Base-by-base conservation (phyloP, 2,888 invertebrate species). In the Choristoneura rosaceana region DNA sequence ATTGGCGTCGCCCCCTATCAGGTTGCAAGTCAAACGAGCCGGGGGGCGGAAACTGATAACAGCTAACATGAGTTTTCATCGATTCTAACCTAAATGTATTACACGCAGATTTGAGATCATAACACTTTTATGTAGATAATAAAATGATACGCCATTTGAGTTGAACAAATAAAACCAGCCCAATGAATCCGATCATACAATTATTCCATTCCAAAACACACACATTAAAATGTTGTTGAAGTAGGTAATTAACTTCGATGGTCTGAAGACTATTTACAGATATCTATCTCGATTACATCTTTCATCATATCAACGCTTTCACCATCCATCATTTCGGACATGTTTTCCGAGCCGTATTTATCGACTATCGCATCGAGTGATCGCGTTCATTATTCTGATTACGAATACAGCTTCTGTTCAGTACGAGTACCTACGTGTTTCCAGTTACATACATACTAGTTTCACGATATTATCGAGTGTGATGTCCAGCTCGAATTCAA, bases 21-120 rank as follows among this genome's bases (percentile, higher is more conserved):
- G 89, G 90, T 93, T 93, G 90, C 93, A 91, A 92, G 93, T 92
- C 91, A 93, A 92, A 93, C 90, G 89, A 88, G 92, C 89, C 88
- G 83, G 91, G 91, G 92, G 92, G 92, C 91, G 92, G 90, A 85
- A 85, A 90, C 91, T 89, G 92, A 93, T 93, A 92, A 92, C 91
- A 89, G 88, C 87, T 91, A 87, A 91, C 90, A 91, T 90, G 89
- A 86, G 25, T 52, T 70, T 47, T 61, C 65, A 60, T 45, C n/a
- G 58, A 61, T 43, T 55, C 2, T 64, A 52, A 33, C 15, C 34
- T 34, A 41, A 65, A 58, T 41, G 12, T 4, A 43, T 12, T 25
- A 14, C 14, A 43, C 43, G 8, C 17, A 17, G 52, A 52, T 52
- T 15, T 15, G 52, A 38, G 38, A 38, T 38, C 38, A 38, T 15